Base-by-base conservation (phyloP, 2,888 invertebrate genomes). In the Diaphora mendica region DNA sequence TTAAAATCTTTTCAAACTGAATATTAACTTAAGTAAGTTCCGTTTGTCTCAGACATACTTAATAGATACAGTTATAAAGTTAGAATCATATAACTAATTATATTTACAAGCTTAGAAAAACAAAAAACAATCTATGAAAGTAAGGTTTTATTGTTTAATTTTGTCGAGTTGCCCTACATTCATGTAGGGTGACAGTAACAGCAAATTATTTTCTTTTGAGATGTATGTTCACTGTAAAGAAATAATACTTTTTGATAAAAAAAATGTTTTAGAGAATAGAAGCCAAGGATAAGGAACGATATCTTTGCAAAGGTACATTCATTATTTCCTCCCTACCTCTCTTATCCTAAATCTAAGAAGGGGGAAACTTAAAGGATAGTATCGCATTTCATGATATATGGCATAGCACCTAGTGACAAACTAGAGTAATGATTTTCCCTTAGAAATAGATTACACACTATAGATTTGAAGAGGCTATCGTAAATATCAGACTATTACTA, bases 61-160 rank as follows among this genome's bases (percentile, higher is more conserved):
- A 15, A 30, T 13, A 15, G 5, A 30, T n/a, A n/a, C n/a, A n/a
- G n/a, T n/a, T 67, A 30, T 20, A 23, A 17, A 48, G 20, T 11
- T 30, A 11, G 3, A 48, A 17, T 13, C 15, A 48, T 30, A 2
- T 33, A 67, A 30, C 9, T 11, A 20, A 20, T 67, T 0, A 23
- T 67, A 23, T 3, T 30, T 23, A 23, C 13, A n/a, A 8, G 33
- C 30, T 30, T 67, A 67, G 44, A 48, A 67, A 67, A 30, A 33
- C 11, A 48, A 48, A 67, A 44, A 67, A 67, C 48, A 48, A 23
- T 67, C 33, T 33, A 23, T 4, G 3, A 48, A 30, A 33, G 33
- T 26, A 48, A 33, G 33, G 67, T 67, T 67, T 30, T 23, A 30
- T 67, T 48, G 48, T 67, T 48, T 67, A 67, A 67, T 67, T 67